These are phyloP conservation scores for Eurytoma californica DNA, from an alignment of 2,888 invertebrate genomes.

Conservation along the genomic window DNA sequence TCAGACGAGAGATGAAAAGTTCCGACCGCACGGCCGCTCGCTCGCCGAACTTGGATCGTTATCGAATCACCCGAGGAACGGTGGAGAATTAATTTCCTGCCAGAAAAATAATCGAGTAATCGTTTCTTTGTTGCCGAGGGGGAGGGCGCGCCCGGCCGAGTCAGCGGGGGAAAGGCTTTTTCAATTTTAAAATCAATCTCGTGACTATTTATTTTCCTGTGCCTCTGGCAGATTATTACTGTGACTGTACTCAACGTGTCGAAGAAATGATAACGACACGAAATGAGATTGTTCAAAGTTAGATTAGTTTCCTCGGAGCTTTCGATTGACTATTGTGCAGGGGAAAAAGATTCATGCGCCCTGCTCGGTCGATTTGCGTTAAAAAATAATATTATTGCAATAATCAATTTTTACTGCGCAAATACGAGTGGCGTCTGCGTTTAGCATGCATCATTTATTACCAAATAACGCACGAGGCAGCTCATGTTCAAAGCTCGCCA, in stretches of 20 bases:
- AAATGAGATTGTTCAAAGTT: too few relatives aligned
- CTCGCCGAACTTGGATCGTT: constrained; percentile 29
- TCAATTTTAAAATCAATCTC: constrained; percentile 1
- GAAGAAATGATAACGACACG: too few relatives aligned
- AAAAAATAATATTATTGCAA: too few relatives aligned
- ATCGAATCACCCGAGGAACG: constrained; percentile 39
- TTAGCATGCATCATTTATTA: constrained; percentile 10
- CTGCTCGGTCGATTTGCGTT: too few relatives aligned
- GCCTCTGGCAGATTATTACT: too few relatives aligned
- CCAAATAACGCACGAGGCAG: background rate
- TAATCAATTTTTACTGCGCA: too few relatives aligned
- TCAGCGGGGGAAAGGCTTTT: background rate
- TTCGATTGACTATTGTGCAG: background rate
- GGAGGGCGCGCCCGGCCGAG: background rate
- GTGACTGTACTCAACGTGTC: too few relatives aligned
- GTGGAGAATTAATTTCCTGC: constrained; percentile 32
- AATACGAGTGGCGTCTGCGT: too few relatives aligned
- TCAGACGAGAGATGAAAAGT: background rate
- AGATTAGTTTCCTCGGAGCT: background rate
- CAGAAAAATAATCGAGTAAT: constrained; percentile 41
- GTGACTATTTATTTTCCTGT: background rate
- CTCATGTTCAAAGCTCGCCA: background rate
- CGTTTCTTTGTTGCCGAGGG: constrained; percentile 20
- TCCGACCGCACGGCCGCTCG: background rate
- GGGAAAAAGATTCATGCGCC: too few relatives aligned